Base-by-base conservation (phyloP, 2,888 invertebrate genomes). In the Xestia ashworthii region DNA sequence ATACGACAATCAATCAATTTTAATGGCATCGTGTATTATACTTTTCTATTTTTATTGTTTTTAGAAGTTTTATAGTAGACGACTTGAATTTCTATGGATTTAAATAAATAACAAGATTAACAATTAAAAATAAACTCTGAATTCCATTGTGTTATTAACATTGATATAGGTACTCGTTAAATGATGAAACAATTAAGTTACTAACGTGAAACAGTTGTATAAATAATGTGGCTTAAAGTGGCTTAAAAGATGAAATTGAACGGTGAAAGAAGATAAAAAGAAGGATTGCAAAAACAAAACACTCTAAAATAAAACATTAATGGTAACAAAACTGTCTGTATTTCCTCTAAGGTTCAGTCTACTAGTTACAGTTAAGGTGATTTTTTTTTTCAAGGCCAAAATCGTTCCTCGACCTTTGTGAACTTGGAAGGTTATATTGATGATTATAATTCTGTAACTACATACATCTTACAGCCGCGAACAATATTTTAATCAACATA, bases 1-100 rank as follows among this genome's bases (percentile, higher is more conserved):
- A 87, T 71, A 77, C n/a, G 25, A 55, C 74, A 58, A 89, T 90
- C 81, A 89, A 90, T 90, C 89, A 87, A 80, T 74, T 81, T 90
- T 89, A 88, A 87, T 86, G 75, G 80, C 58, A 14, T 16, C 76
- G 66, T 76, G 74, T 85, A 83, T 87, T 80, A 64, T 80, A 78
- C 78, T 78, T 84, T 88, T 85, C 81, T 85, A 83, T 88, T 86
- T 87, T 89, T 86, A 84, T 79, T 77, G 60, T 81, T 80, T 78
- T 80, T 78, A 76, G 81, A 75, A 71, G 64, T 46, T 80, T 86
- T 76, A 87, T 78, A 69, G 85, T 64, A 55, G 19, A 60, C 6
- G 62, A 67, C 75, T 78, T 69, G 19, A 71, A 74, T 81, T 78
- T 72, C 75, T 41, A 69, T 74, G 12, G 53, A 16, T 8, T 60